Percentiles rank a stretch among this genome's conserved stretches.
phyloP scores from a whole-genome alignment of 2,113 vertebrate species.

The Nannospalax galili region DNA sequence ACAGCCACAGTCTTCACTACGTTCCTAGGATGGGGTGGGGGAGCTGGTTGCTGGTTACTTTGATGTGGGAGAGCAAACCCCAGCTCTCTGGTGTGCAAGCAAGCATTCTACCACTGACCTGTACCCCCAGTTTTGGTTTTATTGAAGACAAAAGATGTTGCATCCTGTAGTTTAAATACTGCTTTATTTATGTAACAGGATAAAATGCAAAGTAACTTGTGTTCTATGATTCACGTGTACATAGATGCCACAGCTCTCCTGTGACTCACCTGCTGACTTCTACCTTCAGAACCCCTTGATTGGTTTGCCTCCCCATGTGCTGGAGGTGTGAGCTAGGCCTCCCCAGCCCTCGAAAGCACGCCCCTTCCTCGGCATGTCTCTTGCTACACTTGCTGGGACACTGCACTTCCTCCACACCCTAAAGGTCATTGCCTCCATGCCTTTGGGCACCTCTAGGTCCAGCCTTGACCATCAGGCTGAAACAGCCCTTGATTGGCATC shows the following conservation, averaged over 20 bases:
- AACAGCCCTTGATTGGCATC: not conserved
- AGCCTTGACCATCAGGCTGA: not conserved
- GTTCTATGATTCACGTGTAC: not conserved
- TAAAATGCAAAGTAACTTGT: not conserved
- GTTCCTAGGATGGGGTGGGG: too few relatives aligned
- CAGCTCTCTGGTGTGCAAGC: too few relatives aligned
- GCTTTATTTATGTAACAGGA: not conserved
- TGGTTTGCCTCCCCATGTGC: not conserved
- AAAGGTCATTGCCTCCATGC: not conserved
- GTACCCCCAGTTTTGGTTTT: not conserved
- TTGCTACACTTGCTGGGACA: not conserved
- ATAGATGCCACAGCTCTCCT: too few relatives aligned
- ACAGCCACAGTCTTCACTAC: too few relatives aligned
- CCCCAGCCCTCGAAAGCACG: too few relatives aligned
- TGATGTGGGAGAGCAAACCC: too few relatives aligned
- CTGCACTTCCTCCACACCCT: rapidly evolving
- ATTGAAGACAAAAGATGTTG: too few relatives aligned
- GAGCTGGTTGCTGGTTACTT: too few relatives aligned
- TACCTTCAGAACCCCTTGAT: not conserved
- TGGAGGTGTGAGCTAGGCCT: too few relatives aligned
- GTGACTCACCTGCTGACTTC: too few relatives aligned
- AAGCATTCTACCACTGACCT: not conserved
- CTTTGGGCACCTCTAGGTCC: not conserved
- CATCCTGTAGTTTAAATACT: not conserved
- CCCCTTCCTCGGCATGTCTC: too few relatives aligned